Percentiles rank a stretch among this genome's conserved stretches.
phyloP scores from a whole-genome alignment of 1,140 invertebrate genomes.

The Hylyphantes graminicola region DNA sequence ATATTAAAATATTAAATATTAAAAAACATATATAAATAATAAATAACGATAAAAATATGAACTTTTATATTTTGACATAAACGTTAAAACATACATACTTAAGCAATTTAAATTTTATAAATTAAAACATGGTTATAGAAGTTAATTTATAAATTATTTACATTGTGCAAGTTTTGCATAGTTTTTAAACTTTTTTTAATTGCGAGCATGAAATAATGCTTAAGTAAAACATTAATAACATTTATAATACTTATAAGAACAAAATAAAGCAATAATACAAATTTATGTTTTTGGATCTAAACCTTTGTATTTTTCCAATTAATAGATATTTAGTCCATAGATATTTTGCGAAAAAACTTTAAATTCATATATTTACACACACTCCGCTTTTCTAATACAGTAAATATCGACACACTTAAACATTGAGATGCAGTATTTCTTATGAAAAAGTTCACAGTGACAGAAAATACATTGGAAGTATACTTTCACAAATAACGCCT shows the following conservation, averaged over 20 bases:
- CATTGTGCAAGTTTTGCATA: neutral
- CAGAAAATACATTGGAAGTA: slow-evolving; percentile 12
- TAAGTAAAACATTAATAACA: neutral
- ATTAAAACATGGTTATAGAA: neutral
- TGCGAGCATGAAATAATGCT: neutral
- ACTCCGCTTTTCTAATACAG: neutral
- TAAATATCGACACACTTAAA: slow-evolving; percentile 16
- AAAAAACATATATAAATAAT: too few relatives aligned
- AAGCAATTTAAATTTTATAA: too few relatives aligned
- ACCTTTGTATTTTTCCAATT: neutral
- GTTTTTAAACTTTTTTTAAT: neutral
- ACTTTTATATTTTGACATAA: too few relatives aligned
- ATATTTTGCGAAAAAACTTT: neutral
- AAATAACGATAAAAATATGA: too few relatives aligned
- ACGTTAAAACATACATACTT: too few relatives aligned
- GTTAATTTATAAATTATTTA: neutral
- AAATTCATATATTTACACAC: neutral
- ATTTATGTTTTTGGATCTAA: neutral
- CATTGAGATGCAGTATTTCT: slow-evolving; percentile 11
- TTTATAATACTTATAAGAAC: neutral
- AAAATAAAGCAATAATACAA: neutral
- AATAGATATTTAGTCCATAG: neutral
- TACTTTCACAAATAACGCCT: slow-evolving; percentile 22
- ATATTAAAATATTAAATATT: too few relatives aligned
- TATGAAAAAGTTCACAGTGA: slow-evolving; percentile 24